A percentile compares a stretch with the other conserved stretches of the same genome.
Conservation (phyloP, 92 coral and sea anemone species). For the Muricea muricata region DNA sequence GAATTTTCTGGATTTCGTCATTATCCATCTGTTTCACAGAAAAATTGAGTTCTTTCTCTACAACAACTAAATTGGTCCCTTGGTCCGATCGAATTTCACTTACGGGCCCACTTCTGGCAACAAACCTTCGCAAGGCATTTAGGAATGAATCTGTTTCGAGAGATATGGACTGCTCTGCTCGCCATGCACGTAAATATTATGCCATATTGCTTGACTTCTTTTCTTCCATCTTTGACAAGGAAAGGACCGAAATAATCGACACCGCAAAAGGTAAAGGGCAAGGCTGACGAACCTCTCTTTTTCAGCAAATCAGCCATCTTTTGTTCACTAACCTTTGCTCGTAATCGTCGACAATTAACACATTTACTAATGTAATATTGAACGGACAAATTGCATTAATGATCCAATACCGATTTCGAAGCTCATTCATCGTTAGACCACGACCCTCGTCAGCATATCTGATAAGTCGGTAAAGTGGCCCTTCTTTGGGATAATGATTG, state of each 20-base stretch:
- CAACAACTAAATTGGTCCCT: constrained; percentile 68
- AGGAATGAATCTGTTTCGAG: constrained; percentile 64
- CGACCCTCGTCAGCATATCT: constrained; percentile 61
- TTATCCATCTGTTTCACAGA: constrained; percentile 66
- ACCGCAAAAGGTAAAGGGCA: constrained; percentile 68
- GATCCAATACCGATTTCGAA: constrained; percentile 72
- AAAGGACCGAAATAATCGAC: constrained; percentile 71
- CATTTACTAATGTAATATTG: constrained; percentile 54
- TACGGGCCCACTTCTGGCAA: constrained; percentile 66
- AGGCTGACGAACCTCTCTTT: constrained; percentile 56
- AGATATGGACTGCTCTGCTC: constrained; percentile 70
- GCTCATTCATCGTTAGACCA: constrained; percentile 50
- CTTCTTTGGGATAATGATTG: constrained; percentile 60
- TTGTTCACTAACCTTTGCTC: constrained; percentile 55
- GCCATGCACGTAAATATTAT: constrained; percentile 63
- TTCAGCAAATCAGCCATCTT: constrained; percentile 73
- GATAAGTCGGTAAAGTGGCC: constrained; percentile 60
- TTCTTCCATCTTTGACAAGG: constrained; percentile 48
- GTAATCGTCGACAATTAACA: constrained; percentile 65
- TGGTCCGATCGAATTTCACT: constrained; percentile 61
- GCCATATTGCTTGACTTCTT: constrained; percentile 58
- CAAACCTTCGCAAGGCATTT: constrained; percentile 61
- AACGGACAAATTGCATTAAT: constrained; percentile 52
- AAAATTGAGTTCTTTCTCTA: constrained; percentile 35
- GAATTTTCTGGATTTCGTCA: constrained; percentile 40